Base-by-base conservation (phyloP, 1,140 invertebrate genomes). In the Aphelinus atriplicis region DNA sequence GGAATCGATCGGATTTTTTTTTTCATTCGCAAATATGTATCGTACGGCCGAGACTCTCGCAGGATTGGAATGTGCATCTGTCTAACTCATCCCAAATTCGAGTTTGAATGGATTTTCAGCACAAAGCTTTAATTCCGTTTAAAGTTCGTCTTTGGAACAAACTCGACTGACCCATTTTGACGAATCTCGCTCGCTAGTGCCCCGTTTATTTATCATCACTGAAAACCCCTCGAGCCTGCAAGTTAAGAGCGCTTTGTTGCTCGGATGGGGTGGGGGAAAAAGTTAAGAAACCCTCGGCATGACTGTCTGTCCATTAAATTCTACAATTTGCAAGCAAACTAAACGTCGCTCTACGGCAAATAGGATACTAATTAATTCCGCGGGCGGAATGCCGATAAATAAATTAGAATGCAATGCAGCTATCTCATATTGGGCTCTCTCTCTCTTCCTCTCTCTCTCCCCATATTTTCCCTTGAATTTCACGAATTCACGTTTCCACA, bases 111-210 rank as follows among this genome's bases (percentile, higher is more conserved):
- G 26, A 26, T 26, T 26, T 26, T 26, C 26, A 26, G 26, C 26
- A 26, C 26, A 26, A 26, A 26, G 26, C 26, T 26, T 26, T 5
- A 58, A 50, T 65, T 65, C 51, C 61, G 3, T 72, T 72, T 63
- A 65, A 65, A 72, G 48, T 63, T 55, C 55, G 60, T 62, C 61
- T 71, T 69, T 71, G 46, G 63, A 51, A 62, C 63, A 71, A 63
- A 71, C 7, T 55, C 50, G 51, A 58, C 62, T 58, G 62, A 72
- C 46, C 46, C 71, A 72, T 1, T 72, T 65, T 55, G n/a, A 6
- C 7, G 50, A 62, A 65, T 57, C 46, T 56, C 55, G 62, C 57
- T 57, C 50, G 57, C 7, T 55, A 65, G 26, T 26, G 43, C 26
- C 26, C 26, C 10, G 46, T 43, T 66, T 60, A 73, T 66, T 66